Evolutionary conservation across 2,888 invertebrate species (phyloP), one percentile per base, ranked within the genome.

Genomic region (Slavum lentiscoides): DNA sequence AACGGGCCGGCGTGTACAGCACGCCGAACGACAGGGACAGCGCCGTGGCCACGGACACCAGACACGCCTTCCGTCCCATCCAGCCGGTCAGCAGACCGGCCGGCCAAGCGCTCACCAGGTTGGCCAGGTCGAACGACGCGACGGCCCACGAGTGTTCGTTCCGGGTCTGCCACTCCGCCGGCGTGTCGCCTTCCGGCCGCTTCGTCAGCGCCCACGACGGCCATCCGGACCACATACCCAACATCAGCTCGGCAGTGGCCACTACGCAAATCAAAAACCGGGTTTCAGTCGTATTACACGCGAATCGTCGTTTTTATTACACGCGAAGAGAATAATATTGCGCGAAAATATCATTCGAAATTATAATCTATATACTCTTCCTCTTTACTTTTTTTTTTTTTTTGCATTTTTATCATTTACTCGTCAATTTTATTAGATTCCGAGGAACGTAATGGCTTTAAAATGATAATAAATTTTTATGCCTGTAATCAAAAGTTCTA

Each of bases 21-120:
- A 86, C 84, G 17, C 85, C 83, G 0, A 86, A 82, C 86, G 87
- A 87, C 13, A 87, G 86, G 8, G 84, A 49, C 4, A 86, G 85
- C 82, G 86, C 86, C n/a, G 85, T 55, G 21, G 86, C 86, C 21
- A 86, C 86, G 19, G 85, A 74, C 3, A 87, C 82, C 55, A 85
- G 80, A 17, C 84, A 84, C 5, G 70, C 39, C 61, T 84, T 84
- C n/a, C 84, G 77, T n/a, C 84, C 84, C 30, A 83, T 61, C 23
- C 82, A 72, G 75, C 84, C 84, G 83, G 84, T 83, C 55, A 84
- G 72, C 72, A 84, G 83, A 19, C 84, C 84, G 39, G 83, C 82
- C 1, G 84, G 84, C 68, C 84, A 83, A 1, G 85, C 84, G 49
- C 83, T 84, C 61, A 84, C 75, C 58, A 84, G 69, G 74, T 84